These are phyloP conservation scores for Acanthacorydalis orientalis DNA, from an alignment of 2,888 invertebrate genomes.

Conservation along the genomic window DNA sequence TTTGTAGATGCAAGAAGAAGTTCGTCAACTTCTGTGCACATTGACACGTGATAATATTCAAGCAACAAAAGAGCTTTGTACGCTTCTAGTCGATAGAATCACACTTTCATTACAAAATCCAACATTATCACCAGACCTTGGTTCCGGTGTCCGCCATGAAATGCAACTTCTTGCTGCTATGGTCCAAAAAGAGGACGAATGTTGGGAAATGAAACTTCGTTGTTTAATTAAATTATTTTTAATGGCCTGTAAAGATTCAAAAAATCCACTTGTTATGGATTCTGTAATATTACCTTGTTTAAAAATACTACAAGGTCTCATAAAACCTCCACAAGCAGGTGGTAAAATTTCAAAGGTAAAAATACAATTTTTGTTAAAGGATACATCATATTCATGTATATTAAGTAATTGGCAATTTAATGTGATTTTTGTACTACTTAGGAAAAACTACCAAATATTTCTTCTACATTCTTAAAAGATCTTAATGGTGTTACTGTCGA, in stretches of 20 bases:
- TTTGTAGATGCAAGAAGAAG: conserved; percentile 65
- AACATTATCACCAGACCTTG: conserved; percentile 57
- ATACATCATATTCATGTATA: background rate
- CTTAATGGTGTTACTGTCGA: conserved; percentile 48
- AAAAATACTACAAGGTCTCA: conserved; percentile 72
- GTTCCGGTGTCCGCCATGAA: conserved; percentile 70
- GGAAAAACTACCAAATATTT: conserved; percentile 32
- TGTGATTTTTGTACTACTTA: conserved; percentile 8
- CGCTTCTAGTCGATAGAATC: conserved; percentile 65
- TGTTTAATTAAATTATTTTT: conserved; percentile 80
- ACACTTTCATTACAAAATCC: conserved; percentile 57
- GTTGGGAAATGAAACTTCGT: conserved; percentile 85
- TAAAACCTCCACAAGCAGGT: conserved; percentile 43
- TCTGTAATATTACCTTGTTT: conserved; percentile 85
- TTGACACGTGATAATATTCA: conserved; percentile 73
- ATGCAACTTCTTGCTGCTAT: conserved; percentile 75
- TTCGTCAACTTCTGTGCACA: conserved; percentile 72
- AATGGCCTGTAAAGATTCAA: conserved; percentile 55
- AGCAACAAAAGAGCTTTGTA: conserved; percentile 71
- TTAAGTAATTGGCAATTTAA: too few relatives aligned
- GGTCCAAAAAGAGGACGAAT: conserved; percentile 82
- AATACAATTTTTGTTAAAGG: conserved; percentile 25
- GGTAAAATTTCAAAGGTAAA: conserved; percentile 22
- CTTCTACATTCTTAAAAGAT: conserved; percentile 29
- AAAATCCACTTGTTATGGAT: conserved; percentile 76